Percentiles rank a stretch among this genome's conserved stretches.
Conservation (phyloP, 2,113 vertebrate species). For the Orthochromis malagaraziensis region DNA sequence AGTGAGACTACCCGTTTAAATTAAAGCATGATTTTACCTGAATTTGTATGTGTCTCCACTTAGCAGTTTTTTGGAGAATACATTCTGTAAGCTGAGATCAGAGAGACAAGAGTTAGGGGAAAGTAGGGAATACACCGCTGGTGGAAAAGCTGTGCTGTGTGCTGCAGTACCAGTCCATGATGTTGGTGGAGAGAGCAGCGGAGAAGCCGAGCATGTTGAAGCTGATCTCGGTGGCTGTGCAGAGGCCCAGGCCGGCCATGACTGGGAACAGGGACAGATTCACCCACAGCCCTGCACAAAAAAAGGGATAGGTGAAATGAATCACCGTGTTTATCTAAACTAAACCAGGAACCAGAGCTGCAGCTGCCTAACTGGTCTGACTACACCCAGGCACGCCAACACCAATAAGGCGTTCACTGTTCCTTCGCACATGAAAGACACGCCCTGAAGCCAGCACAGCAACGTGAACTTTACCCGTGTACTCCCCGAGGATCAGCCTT, state of each 20-base stretch:
- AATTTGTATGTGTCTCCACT: slow-evolving; percentile 95
- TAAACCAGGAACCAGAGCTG: neutral
- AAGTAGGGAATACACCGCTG: neutral
- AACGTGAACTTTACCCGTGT: slow-evolving; percentile 76
- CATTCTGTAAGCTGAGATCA: slow-evolving; percentile 86
- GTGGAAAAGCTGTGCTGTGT: neutral
- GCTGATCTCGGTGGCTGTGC: slow-evolving; percentile 88
- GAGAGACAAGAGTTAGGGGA: neutral
- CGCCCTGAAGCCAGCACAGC: neutral
- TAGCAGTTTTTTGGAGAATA: slow-evolving; percentile 94
- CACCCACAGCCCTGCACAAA: slow-evolving; percentile 81
- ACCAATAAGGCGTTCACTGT: neutral
- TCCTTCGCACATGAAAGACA: neutral
- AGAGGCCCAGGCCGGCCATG: slow-evolving; percentile 89
- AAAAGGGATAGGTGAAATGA: neutral
- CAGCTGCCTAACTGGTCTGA: neutral
- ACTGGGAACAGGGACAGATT: slow-evolving; percentile 89
- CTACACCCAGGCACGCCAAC: neutral
- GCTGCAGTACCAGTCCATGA: slow-evolving; percentile 91
- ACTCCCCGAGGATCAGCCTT: slow-evolving; percentile 89
- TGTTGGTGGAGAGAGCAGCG: slow-evolving; percentile 91
- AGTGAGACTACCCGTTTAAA: neutral
- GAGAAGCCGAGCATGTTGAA: slow-evolving; percentile 94
- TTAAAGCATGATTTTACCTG: slow-evolving; percentile 72
- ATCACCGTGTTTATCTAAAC: neutral